phyloP scores from a whole-genome alignment of 1,140 invertebrate species.

The Drosophila pachea region DNA sequence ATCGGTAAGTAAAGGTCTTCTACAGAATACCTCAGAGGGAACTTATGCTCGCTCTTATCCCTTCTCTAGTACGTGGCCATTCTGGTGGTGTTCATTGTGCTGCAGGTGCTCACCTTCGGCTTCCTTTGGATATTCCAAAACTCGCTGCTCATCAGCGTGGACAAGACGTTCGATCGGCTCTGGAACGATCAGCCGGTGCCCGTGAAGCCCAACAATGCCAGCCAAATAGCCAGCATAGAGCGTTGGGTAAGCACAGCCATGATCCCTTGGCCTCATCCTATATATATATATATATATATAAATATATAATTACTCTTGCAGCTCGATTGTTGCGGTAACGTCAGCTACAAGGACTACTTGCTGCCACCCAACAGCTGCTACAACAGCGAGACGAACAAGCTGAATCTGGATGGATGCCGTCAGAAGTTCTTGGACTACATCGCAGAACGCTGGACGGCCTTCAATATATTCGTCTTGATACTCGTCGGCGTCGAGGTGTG shows the following conservation, averaged over 20 bases:
- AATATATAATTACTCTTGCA: conserved; percentile 46
- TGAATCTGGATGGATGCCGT: conserved; percentile 77
- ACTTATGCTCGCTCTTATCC: neutral
- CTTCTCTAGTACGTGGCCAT: conserved; percentile 53
- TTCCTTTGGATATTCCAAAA: conserved; percentile 71
- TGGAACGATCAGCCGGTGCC: conserved; percentile 68
- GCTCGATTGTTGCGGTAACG: conserved; percentile 84
- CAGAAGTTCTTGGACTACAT: conserved; percentile 70
- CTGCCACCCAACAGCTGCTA: conserved; percentile 78
- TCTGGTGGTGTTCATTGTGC: conserved; percentile 52
- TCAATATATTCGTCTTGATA: conserved; percentile 60
- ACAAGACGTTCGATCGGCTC: conserved; percentile 65
- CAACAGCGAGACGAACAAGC: conserved; percentile 52
- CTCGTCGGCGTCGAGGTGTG: conserved; percentile 65
- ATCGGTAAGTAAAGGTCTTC: conserved; percentile 38
- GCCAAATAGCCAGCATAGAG: conserved; percentile 67
- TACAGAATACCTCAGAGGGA: neutral
- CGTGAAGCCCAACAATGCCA: conserved; percentile 69
- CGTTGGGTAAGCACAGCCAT: conserved; percentile 59
- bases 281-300: conserved; percentile 4
- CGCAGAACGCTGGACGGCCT: conserved; percentile 58
- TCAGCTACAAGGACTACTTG: conserved; percentile 79
- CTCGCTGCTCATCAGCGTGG: conserved; percentile 69
- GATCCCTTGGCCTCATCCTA: neutral
- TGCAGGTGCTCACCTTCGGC: conserved; percentile 57